phyloP scores from a whole-genome alignment of 2,797 vertebrate genomes.

The Vireo griseus region DNA sequence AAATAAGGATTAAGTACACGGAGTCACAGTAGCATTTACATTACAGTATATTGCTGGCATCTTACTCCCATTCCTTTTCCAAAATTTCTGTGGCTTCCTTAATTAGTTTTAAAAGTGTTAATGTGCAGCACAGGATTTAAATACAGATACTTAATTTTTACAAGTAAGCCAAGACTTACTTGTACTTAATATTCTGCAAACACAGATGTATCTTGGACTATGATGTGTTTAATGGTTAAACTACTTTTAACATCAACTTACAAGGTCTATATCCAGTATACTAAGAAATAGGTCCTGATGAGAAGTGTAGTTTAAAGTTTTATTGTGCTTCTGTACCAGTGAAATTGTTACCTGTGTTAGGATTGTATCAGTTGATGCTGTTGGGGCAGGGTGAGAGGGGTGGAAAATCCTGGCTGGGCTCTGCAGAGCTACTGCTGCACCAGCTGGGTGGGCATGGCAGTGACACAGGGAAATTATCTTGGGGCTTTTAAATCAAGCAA shows the following conservation, averaged over 20 bases:
- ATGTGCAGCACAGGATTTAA: neutral
- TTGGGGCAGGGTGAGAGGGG: neutral
- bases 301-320: neutral
- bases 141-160: neutral
- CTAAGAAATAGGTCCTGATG: neutral
- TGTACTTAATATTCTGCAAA: neutral
- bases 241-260: neutral
- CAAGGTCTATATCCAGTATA: neutral
- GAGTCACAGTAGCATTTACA: neutral
- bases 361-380: neutral
- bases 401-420: neutral
- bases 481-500: neutral
- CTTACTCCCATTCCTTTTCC: neutral
- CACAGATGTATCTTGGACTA: neutral
- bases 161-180: neutral
- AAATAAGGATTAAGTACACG: neutral
- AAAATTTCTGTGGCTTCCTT: neutral
- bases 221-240: neutral
- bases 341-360: neutral
- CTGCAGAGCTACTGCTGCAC: neutral
- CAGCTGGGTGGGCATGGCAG: neutral
- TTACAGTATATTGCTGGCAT: neutral
- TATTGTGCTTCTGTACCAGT: neutral
- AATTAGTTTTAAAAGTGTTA: neutral
- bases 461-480: neutral